Evolutionary conservation across 2,888 invertebrate species (phyloP).

Genomic region (Petrolisthes cinctipes): DNA sequence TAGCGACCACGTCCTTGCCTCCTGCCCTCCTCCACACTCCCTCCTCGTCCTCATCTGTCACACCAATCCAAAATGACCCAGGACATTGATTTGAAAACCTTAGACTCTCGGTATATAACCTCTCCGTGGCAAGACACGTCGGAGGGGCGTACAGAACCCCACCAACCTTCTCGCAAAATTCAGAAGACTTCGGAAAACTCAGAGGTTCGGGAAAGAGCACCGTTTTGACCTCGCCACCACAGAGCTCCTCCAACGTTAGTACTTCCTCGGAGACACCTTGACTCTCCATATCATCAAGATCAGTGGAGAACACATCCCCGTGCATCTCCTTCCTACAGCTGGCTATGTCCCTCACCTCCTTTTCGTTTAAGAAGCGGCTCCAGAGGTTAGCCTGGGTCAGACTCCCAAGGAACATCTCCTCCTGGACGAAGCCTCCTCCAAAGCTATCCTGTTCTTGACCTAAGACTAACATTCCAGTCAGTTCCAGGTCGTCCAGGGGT

Average conservation of each 20-base stretch:
- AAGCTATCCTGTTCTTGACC: constrained; percentile 79
- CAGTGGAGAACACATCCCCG: constrained; percentile 32
- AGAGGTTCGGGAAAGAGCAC: constrained; percentile 23
- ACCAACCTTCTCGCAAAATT: constrained; percentile 29
- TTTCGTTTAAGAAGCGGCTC: constrained; percentile 71
- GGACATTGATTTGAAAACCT: constrained; percentile 17
- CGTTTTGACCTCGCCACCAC: not conserved
- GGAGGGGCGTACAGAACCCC: constrained; percentile 14
- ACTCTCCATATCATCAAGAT: constrained; percentile 29
- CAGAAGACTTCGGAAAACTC: constrained; percentile 11
- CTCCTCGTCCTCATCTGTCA: constrained; percentile 28
- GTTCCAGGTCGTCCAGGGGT: constrained; percentile 2
- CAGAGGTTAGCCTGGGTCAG: constrained; percentile 77
- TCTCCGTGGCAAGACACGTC: not conserved
- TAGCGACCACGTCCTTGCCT: not conserved
- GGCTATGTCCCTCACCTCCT: constrained; percentile 70
- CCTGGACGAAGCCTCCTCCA: constrained; percentile 77
- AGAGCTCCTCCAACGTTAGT: constrained; percentile 3
- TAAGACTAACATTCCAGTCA: constrained; percentile 74
- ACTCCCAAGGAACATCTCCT: constrained; percentile 77
- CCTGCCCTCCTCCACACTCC: constrained; percentile 29
- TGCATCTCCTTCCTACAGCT: constrained; percentile 1
- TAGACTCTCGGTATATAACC: constrained; percentile 7
- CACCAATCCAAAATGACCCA: constrained; percentile 34
- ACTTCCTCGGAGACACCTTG: not conserved